A percentile compares a stretch with the other conserved stretches of the same genome.
phyloP scores from a whole-genome alignment of 2,888 invertebrate genomes.

The Athetis lepigone region DNA sequence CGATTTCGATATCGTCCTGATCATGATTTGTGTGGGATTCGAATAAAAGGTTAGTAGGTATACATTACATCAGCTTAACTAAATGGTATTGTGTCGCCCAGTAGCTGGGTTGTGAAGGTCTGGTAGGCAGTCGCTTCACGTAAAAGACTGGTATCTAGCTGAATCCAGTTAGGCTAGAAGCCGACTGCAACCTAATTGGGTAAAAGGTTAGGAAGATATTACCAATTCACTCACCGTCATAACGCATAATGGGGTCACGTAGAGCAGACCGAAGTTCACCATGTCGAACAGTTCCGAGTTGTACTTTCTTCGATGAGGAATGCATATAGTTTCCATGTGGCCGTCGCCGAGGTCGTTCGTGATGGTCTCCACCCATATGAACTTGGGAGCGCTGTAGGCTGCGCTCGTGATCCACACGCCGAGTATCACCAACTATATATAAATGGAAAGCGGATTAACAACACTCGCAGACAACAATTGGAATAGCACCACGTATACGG shows the following conservation, averaged over 20 bases:
- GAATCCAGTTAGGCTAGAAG: too few relatives aligned
- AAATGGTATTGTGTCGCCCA: too few relatives aligned
- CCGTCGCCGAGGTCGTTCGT: slow-evolving; percentile 91
- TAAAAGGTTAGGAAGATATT: too few relatives aligned
- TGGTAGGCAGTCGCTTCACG: too few relatives aligned
- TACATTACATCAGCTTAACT: background rate
- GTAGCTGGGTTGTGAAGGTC: too few relatives aligned
- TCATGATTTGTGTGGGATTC: slow-evolving; percentile 3
- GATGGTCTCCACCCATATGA: slow-evolving; percentile 95
- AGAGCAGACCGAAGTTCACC: slow-evolving; percentile 95
- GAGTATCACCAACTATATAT: slow-evolving; percentile 93
- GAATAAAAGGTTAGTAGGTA: background rate
- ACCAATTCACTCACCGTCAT: slow-evolving; percentile 92
- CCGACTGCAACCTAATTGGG: too few relatives aligned
- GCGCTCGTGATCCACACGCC: slow-evolving; percentile 96
- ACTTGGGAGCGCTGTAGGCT: slow-evolving; percentile 95
- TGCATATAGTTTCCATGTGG: slow-evolving; percentile 93
- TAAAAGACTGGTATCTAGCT: too few relatives aligned
- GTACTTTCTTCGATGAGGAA: slow-evolving; percentile 94
- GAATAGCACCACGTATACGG: too few relatives aligned
- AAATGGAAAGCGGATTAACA: slow-evolving; percentile 2
- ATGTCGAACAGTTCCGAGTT: slow-evolving; percentile 95
- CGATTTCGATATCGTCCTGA: background rate
- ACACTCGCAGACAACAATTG: too few relatives aligned
- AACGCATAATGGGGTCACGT: slow-evolving; percentile 94